phyloP scores from a whole-genome alignment of 2,797 vertebrate genomes.

The Cyclura pinguis region DNA sequence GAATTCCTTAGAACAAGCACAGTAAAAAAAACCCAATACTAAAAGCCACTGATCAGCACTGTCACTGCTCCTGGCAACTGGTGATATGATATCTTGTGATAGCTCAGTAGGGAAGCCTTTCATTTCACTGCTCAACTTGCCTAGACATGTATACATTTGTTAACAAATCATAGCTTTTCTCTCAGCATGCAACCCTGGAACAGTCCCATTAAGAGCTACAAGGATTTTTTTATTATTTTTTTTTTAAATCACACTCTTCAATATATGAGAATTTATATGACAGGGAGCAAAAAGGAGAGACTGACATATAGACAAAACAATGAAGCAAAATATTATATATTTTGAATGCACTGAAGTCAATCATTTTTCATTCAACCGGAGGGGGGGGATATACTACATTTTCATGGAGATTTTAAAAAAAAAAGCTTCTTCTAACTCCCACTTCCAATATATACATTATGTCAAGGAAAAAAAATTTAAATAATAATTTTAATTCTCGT shows the following conservation, averaged over 20 bases:
- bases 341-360: not conserved
- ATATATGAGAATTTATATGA: not conserved
- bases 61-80: not conserved
- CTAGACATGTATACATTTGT: not conserved
- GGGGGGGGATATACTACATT: not conserved
- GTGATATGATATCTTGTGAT: not conserved
- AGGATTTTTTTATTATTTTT: too few species aligned
- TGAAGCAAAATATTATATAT: not conserved
- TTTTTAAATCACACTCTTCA: not conserved
- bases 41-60: not conserved
- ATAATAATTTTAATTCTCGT: constrained; percentile 33
- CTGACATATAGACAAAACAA: too few species aligned
- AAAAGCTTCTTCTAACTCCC: not conserved
- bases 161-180: not conserved
- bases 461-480: not conserved
- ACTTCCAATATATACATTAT: not conserved
- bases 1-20: not conserved
- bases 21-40: not conserved
- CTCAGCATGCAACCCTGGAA: not conserved
- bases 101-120: not conserved
- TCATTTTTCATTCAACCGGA: not conserved
- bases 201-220: not conserved
- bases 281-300: not conserved
- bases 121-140: not conserved
- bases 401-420: not conserved